These are phyloP conservation scores for Dipodomys merriami DNA, from an alignment of 2,113 vertebrate genomes.

Conservation along the genomic window DNA sequence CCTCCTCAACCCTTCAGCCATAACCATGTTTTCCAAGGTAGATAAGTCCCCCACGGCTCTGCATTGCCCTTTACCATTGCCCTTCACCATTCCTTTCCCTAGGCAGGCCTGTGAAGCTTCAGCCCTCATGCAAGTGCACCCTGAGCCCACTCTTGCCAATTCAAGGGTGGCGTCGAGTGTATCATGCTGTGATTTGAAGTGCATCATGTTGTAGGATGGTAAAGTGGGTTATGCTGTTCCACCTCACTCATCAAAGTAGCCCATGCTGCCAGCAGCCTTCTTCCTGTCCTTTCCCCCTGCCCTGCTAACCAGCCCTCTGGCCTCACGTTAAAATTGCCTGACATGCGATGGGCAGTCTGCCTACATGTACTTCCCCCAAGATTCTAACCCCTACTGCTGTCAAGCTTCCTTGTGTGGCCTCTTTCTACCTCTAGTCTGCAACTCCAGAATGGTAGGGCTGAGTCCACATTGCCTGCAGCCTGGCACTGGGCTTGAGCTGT, in stretches of 20 bases:
- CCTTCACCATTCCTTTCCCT: neutral
- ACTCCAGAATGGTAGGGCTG: neutral
- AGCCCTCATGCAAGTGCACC: neutral
- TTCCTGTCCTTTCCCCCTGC: too few relatives aligned
- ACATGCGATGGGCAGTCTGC: accelerated
- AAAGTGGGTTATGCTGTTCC: accelerated
- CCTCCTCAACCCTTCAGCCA: neutral
- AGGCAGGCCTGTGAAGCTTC: neutral
- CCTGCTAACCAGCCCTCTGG: too few relatives aligned
- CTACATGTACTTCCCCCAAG: neutral
- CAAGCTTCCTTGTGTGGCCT: neutral
- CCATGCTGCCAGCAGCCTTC: neutral
- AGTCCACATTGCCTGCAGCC: neutral
- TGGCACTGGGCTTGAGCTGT: neutral
- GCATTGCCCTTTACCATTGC: neutral
- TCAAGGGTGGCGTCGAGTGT: neutral
- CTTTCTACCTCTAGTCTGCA: neutral
- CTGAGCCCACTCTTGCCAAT: neutral
- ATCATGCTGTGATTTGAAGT: neutral
- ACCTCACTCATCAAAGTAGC: neutral
- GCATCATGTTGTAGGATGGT: neutral
- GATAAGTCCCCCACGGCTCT: neutral
- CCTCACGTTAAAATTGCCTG: too few relatives aligned
- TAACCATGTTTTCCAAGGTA: neutral
- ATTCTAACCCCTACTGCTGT: neutral